Conservation (phyloP, 2,113 vertebrate genomes). For the Saguinus midas region DNA sequence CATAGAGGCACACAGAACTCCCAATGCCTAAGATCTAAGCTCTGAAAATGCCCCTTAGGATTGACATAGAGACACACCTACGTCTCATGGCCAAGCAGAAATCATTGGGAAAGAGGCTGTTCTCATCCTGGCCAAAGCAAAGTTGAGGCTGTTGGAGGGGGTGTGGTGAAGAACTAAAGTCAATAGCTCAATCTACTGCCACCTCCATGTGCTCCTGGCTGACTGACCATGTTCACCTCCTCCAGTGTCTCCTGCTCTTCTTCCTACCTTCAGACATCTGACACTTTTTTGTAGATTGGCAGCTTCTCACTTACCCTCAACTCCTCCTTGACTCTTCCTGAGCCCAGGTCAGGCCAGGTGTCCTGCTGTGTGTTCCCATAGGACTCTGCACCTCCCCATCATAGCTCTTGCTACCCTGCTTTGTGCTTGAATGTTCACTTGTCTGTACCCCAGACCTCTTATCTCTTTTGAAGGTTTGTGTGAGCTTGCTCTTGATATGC, state of each 20-base stretch:
- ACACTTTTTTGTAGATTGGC: no score
- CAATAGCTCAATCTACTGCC: not conserved
- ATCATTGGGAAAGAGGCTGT: not conserved
- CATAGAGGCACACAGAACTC: not conserved
- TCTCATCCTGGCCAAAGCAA: not conserved
- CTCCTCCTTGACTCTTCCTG: not conserved
- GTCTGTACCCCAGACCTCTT: rapidly evolving
- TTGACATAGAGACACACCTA: rapidly evolving
- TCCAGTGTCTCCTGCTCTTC: not conserved
- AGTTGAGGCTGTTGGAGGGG: not conserved
- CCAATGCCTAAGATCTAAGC: not conserved
- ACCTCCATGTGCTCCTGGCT: no score
- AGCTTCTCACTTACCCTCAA: not conserved
- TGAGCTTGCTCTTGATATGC: not conserved
- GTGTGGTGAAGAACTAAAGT: not conserved
- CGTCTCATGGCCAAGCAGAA: not conserved
- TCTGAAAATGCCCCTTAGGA: not conserved
- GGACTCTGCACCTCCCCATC: not conserved
- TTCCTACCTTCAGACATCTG: not conserved
- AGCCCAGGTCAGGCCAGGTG: not conserved
- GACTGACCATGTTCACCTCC: not conserved
- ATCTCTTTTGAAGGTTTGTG: not conserved
- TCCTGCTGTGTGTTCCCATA: not conserved
- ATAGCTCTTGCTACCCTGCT: not conserved
- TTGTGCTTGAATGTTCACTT: not conserved